A percentile compares a stretch with the other conserved stretches of the same genome.
phyloP scores from a whole-genome alignment of 2,888 invertebrate species.

The Drosophila mettleri region DNA sequence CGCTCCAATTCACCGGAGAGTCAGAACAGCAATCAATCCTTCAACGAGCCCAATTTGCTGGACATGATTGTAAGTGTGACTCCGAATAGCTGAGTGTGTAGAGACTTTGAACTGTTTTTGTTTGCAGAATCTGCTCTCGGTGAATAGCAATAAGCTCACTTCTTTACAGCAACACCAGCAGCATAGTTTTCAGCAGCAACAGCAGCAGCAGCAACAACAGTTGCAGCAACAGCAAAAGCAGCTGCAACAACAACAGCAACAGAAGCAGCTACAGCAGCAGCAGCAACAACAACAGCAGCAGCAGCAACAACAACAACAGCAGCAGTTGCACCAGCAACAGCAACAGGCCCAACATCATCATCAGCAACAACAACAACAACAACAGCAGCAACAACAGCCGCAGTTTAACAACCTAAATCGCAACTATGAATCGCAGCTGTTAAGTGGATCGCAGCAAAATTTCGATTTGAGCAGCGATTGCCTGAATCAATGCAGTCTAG shows the following conservation, averaged over 20 bases:
- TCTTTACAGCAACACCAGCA: constrained; percentile 70
- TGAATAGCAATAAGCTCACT: constrained; percentile 70
- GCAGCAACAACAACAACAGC: constrained; percentile 45
- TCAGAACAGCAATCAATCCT: constrained; percentile 83
- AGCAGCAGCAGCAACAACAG: constrained; percentile 67
- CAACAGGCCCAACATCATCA: constrained; percentile 31
- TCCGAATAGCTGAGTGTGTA: neutral
- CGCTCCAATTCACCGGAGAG: constrained; percentile 84
- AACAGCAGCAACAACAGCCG: constrained; percentile 48
- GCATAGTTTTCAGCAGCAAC: constrained; percentile 42
- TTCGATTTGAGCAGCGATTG: constrained; percentile 67
- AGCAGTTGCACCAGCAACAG: constrained; percentile 36
- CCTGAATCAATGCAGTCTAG: constrained; percentile 55
- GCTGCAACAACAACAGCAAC: constrained; percentile 54
- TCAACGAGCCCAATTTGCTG: constrained; percentile 80
- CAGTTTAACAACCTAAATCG: constrained; percentile 62
- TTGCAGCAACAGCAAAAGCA: constrained; percentile 66
- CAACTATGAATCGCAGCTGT: constrained; percentile 56
- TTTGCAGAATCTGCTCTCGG: constrained; percentile 79
- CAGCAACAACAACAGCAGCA: constrained; percentile 48
- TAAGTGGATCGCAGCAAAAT: constrained; percentile 58
- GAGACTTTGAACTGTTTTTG: neutral
- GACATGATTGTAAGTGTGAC: constrained; percentile 83
- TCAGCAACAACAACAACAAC: constrained; percentile 39
- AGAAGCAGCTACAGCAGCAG: constrained; percentile 48